A percentile compares a stretch with the other conserved stretches of the same genome.
These are phyloP conservation scores for Enteromius paludinosus DNA, from an alignment of 2,797 vertebrate genomes.

Conservation along the genomic window DNA sequence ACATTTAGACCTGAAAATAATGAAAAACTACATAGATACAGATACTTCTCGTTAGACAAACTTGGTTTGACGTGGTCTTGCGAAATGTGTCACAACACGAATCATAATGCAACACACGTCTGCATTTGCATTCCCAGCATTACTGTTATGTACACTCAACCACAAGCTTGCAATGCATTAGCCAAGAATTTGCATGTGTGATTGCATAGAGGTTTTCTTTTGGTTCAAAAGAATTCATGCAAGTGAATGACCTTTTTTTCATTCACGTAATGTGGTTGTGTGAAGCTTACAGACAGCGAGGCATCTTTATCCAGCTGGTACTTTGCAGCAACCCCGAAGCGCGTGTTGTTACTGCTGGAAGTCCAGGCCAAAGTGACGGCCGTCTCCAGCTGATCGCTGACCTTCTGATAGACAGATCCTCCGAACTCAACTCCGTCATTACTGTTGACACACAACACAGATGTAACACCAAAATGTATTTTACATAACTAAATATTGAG, in stretches of 20 bases:
- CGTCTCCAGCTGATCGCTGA: conserved; percentile 87
- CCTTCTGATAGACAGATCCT: conserved; percentile 96
- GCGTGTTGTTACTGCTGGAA: conserved; percentile 97
- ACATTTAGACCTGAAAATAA: not conserved
- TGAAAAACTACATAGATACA: not conserved
- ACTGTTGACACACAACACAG: conserved; percentile 72
- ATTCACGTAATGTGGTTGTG: not conserved
- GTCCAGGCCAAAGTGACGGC: conserved; percentile 94
- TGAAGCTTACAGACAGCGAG: conserved; percentile 83
- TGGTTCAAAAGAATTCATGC: not conserved
- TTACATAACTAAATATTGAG: not conserved
- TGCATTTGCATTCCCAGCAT: not conserved
- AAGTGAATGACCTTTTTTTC: not conserved
- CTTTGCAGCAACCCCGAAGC: conserved; percentile 91
- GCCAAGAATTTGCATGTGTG: not conserved
- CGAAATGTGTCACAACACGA: not conserved
- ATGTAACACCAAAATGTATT: not conserved
- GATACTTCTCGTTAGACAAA: not conserved
- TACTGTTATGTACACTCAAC: not conserved
- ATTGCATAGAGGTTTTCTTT: not conserved
- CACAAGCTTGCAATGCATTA: not conserved
- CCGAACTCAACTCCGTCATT: conserved; percentile 97
- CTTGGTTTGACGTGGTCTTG: not conserved
- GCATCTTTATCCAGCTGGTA: conserved; percentile 90
- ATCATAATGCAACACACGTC: not conserved